phyloP scores from a whole-genome alignment of 1,140 invertebrate genomes.

The Pseudomyrmex flavicornis region DNA sequence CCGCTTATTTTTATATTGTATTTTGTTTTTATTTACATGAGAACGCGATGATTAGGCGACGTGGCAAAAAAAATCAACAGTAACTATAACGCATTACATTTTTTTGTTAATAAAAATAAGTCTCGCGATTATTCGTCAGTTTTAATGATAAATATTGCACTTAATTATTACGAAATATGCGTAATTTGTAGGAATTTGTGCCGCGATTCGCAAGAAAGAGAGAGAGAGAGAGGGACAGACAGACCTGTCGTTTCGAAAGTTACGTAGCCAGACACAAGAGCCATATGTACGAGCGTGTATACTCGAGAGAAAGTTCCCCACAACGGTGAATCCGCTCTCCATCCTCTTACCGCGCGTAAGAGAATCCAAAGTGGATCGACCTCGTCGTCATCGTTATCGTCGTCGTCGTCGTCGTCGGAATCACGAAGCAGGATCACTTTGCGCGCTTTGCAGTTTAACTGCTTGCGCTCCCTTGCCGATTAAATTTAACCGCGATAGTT shows the following conservation, averaged over 20 bases:
- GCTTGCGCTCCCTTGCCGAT: background rate
- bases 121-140: no score
- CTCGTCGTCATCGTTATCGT: background rate
- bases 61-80: no score
- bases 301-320: slow-evolving; percentile 68
- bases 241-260: slow-evolving; percentile 63
- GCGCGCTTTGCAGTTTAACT: background rate
- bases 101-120: no score
- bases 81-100: no score
- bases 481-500: background rate
- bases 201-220: slow-evolving; percentile 8
- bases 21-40: no score
- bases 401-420: background rate
- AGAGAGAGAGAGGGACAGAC: no score
- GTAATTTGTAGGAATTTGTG: slow-evolving; percentile 5
- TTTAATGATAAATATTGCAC: no score
- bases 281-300: slow-evolving; percentile 47
- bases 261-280: slow-evolving; percentile 45
- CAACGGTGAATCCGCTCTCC: slow-evolving; percentile 71
- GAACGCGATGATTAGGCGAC: no score
- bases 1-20: no score
- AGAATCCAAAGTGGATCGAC: slow-evolving; percentile 66
- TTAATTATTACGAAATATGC: background rate
- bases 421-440: background rate
- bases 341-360: slow-evolving; percentile 57